phyloP scores from a whole-genome alignment of 2,888 invertebrate genomes.

The Cerastis leucographa region DNA sequence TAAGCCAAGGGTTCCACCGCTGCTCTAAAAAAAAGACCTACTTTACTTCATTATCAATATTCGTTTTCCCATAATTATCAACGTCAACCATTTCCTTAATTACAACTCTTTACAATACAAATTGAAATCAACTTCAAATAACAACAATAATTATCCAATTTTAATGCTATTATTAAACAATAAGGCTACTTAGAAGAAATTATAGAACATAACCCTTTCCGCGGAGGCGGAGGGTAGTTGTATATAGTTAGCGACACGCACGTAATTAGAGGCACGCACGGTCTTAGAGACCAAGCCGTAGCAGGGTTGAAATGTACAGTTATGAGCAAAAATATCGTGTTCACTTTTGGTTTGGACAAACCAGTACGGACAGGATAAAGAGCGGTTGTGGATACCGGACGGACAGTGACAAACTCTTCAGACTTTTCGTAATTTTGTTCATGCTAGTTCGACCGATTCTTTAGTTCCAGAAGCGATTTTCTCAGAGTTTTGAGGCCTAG shows the following conservation, averaged over 20 bases:
- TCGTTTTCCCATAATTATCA: background rate
- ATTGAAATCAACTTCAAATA: slow-evolving; percentile 35
- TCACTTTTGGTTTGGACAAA: background rate
- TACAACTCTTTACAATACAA: background rate
- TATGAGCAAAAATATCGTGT: background rate
- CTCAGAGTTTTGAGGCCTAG: background rate
- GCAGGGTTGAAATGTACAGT: slow-evolving; percentile 49
- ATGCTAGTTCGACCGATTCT: background rate
- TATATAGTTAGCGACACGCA: slow-evolving; percentile 71
- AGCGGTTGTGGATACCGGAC: background rate
- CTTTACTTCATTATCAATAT: background rate
- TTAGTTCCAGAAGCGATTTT: background rate
- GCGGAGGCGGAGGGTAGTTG: slow-evolving; percentile 48
- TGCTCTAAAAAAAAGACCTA: too few relatives aligned
- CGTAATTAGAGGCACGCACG: slow-evolving; percentile 68
- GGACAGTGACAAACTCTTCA: background rate
- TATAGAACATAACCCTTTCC: slow-evolving; percentile 53
- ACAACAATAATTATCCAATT: slow-evolving; percentile 37
- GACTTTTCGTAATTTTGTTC: background rate
- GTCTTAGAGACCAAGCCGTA: slow-evolving; percentile 27
- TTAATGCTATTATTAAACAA: slow-evolving; percentile 53
- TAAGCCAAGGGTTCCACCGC: too few relatives aligned
- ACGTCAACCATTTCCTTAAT: background rate
- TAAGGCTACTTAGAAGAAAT: slow-evolving; percentile 56
- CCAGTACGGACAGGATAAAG: background rate